These are phyloP conservation scores for Gymnorhina tibicen DNA, from an alignment of 2,113 vertebrate genomes.

Conservation along the genomic window DNA sequence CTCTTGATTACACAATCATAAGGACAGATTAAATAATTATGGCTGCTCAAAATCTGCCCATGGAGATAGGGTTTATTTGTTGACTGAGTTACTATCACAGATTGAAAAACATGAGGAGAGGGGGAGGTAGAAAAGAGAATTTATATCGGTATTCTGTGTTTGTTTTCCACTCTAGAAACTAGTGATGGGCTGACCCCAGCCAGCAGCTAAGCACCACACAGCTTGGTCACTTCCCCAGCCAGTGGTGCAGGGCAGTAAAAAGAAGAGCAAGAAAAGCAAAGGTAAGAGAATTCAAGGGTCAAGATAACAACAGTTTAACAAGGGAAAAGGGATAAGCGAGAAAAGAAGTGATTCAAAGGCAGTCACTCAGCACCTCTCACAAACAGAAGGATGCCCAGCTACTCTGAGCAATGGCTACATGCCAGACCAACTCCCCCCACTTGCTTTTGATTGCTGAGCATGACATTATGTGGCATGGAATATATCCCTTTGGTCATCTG, in stretches of 20 bases:
- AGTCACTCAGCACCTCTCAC: not conserved
- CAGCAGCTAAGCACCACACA: not conserved
- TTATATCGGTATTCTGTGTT: not conserved
- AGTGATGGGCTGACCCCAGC: not conserved
- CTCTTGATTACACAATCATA: not conserved
- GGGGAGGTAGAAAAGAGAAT: not conserved
- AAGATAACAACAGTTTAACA: not conserved
- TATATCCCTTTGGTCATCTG: not conserved
- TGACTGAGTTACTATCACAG: too few relatives aligned
- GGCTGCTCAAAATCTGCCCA: not conserved
- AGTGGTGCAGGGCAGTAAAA: not conserved
- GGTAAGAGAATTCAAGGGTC: not conserved
- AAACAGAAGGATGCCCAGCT: not conserved
- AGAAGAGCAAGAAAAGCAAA: not conserved
- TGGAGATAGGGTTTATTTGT: too few relatives aligned
- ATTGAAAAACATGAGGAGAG: not conserved
- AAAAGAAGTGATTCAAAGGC: not conserved
- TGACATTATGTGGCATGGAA: not conserved
- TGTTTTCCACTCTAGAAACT: not conserved
- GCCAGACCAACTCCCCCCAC: not conserved
- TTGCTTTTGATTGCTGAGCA: not conserved
- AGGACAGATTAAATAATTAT: not conserved
- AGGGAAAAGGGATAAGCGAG: not conserved
- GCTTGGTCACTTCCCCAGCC: not conserved
- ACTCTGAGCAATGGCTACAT: not conserved